Percentiles rank a stretch among this genome's conserved stretches.
Conservation (phyloP, 2,888 invertebrate species). For the Clanis bilineata region DNA sequence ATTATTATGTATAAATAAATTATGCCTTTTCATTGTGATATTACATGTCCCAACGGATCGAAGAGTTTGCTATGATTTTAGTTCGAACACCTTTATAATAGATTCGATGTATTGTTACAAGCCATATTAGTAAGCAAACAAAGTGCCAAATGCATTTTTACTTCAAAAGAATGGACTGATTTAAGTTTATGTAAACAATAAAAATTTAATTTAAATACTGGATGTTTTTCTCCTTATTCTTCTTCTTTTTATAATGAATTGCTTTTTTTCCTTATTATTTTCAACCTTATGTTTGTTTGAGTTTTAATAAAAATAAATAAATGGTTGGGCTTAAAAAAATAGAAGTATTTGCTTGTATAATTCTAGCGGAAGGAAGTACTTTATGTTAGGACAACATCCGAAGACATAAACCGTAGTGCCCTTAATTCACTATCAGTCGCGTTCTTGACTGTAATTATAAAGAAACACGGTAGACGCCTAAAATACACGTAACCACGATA, state of each 20-base stretch:
- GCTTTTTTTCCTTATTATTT: not conserved
- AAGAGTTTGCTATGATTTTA: constrained; percentile 21
- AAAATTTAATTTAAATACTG: constrained; percentile 44
- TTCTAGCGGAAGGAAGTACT: constrained; percentile 14
- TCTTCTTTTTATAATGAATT: too few species aligned
- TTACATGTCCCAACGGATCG: constrained; percentile 14
- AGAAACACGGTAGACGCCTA: constrained; percentile 36
- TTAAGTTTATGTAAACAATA: constrained; percentile 54
- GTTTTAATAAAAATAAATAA: not conserved
- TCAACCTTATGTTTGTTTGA: constrained; percentile 19
- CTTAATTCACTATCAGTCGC: constrained; percentile 38
- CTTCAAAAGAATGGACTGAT: constrained; percentile 77
- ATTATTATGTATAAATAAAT: constrained; percentile 28
- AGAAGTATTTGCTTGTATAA: not conserved
- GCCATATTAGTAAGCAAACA: constrained; percentile 78
- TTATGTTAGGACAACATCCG: constrained; percentile 12
- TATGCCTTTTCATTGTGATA: constrained; percentile 17
- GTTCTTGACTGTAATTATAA: constrained; percentile 44
- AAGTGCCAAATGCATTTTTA: constrained; percentile 79
- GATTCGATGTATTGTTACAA: constrained; percentile 18
- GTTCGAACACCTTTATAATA: constrained; percentile 22
- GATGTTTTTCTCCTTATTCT: not conserved
- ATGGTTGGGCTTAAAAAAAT: not conserved
- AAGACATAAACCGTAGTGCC: constrained; percentile 34
- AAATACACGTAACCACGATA: constrained; percentile 49